Evolutionary conservation across 2,888 invertebrate genomes (phyloP).

Genomic region (Cerceris rybyensis): DNA sequence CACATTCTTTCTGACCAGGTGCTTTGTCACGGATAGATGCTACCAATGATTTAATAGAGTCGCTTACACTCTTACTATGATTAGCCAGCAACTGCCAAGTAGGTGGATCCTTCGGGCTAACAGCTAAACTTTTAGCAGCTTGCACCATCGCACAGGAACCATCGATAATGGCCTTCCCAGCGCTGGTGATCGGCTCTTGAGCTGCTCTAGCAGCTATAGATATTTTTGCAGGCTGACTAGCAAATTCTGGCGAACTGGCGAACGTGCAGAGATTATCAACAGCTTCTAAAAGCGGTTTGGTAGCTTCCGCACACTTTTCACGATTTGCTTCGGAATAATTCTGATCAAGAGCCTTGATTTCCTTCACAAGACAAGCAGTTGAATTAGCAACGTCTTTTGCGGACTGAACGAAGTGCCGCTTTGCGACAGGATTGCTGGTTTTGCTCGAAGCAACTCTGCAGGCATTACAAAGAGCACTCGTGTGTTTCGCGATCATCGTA

Average conservation of each 20-base stretch:
- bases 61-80: constrained; percentile 97
- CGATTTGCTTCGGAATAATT: constrained; percentile 91
- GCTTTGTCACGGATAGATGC: constrained; percentile 97
- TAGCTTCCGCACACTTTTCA: constrained; percentile 89
- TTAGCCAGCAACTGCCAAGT: constrained; percentile 97
- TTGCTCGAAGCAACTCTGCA: constrained; percentile 96
- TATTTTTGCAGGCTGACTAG: constrained; percentile 95
- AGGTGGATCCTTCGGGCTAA: constrained; percentile 94
- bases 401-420: constrained; percentile 97
- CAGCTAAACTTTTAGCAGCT: constrained; percentile 93
- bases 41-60: constrained; percentile 97
- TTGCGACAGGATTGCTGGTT: constrained; percentile 94
- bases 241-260: constrained; percentile 95
- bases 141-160: constrained; percentile 95
- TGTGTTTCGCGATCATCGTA: constrained; percentile 97
- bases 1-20: constrained; percentile 97
- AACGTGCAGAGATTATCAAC: constrained; percentile 96
- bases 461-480: constrained; percentile 96
- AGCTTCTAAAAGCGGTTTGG: constrained; percentile 93
- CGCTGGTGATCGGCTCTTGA: constrained; percentile 93
- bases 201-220: constrained; percentile 91
- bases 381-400: constrained; percentile 99
- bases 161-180: constrained; percentile 90
- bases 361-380: constrained; percentile 96
- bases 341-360: constrained; percentile 94